Evolutionary conservation across 37 sponge, comb jelly and placozoan genomes (phyloP).

Genomic region (Tethya wilhelma): DNA sequence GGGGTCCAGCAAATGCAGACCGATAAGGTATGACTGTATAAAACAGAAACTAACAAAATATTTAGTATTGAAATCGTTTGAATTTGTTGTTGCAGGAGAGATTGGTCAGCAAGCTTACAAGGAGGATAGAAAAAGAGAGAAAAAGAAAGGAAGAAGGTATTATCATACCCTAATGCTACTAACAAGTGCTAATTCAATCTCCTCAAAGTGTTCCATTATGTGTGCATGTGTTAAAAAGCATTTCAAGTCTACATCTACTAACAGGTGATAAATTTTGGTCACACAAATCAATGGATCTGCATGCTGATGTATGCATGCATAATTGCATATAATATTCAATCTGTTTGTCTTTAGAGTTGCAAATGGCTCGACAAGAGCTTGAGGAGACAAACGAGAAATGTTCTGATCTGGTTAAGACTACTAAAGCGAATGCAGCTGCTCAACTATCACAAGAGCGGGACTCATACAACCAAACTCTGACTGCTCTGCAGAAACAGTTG

Average conservation of each 20-base stretch:
- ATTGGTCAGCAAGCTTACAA: background rate
- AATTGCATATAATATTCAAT: background rate
- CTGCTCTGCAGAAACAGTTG: background rate
- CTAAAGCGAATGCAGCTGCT: background rate
- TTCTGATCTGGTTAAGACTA: background rate
- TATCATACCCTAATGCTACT: background rate
- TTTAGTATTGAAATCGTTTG: background rate
- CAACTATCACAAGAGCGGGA: background rate
- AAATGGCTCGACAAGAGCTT: background rate
- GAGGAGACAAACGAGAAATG: background rate
- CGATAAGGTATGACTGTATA: background rate
- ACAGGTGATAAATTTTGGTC: too few relatives aligned
- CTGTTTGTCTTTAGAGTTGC: background rate
- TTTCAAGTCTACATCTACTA: background rate
- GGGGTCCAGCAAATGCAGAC: background rate
- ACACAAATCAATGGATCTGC: too few relatives aligned
- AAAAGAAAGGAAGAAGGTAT: conserved; percentile 3
- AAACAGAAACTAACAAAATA: too few relatives aligned
- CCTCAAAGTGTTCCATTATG: background rate
- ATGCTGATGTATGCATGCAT: background rate
- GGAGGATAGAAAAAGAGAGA: background rate
- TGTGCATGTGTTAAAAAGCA: background rate
- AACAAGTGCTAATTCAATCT: background rate
- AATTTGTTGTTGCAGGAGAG: background rate
- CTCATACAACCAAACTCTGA: background rate